These are phyloP conservation scores for Caenorhabditis sp. DNA, from an alignment of 2,888 invertebrate species.

Conservation along the genomic window DNA sequence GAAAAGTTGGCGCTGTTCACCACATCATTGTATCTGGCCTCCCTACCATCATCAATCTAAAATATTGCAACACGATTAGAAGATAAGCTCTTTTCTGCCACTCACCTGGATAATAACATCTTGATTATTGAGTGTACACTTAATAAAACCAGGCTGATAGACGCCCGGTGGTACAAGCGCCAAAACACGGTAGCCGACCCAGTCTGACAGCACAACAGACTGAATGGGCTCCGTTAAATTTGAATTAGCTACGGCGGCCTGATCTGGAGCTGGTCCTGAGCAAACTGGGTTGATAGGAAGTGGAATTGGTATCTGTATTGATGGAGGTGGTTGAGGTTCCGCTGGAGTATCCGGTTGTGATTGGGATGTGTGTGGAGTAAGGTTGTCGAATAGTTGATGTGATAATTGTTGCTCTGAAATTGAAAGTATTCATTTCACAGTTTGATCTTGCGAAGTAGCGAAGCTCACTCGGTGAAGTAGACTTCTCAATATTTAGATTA, in stretches of 20 bases:
- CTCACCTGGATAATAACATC: constrained; percentile 62
- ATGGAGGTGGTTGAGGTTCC: constrained; percentile 4
- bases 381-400: constrained; percentile 25
- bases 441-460: too few relatives aligned
- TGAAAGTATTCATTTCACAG: too few relatives aligned
- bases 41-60: constrained; percentile 65
- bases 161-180: constrained; percentile 62
- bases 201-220: constrained; percentile 56
- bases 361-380: constrained; percentile 27
- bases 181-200: constrained; percentile 69
- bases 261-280: not conserved
- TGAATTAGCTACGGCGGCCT: not conserved
- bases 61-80: not conserved
- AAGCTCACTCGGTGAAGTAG: constrained; percentile 49
- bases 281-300: too few relatives aligned
- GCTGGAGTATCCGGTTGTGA: constrained; percentile 35
- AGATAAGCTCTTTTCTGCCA: too few relatives aligned
- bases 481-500: constrained; percentile 53
- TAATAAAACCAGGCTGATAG: constrained; percentile 65
- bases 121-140: constrained; percentile 46
- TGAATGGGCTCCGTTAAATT: not conserved
- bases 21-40: constrained; percentile 58
- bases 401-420: too few relatives aligned
- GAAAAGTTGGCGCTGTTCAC: constrained; percentile 45
- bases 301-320: not conserved